phyloP scores from a whole-genome alignment of 2,888 invertebrate species.

The Epirrhoe tristata region DNA sequence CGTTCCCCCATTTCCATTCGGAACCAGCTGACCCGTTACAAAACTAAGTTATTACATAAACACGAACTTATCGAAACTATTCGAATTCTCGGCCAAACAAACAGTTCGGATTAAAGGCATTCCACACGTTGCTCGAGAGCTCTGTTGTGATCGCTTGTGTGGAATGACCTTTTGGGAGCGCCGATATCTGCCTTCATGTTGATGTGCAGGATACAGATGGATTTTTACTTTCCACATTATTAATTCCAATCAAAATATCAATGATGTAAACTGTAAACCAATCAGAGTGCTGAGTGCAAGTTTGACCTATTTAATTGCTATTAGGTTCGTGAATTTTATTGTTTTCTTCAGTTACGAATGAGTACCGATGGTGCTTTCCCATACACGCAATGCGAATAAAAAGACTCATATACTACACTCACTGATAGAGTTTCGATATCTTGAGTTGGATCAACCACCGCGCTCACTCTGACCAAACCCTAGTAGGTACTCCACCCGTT shows the following conservation, averaged over 20 bases:
- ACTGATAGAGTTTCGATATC: no score
- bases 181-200: not conserved
- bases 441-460: not conserved
- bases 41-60: constrained; percentile 23
- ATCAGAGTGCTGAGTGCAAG: no score
- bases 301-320: no score
- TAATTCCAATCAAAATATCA: no score
- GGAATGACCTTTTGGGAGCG: constrained; percentile 39
- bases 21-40: not conserved
- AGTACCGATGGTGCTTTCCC: no score
- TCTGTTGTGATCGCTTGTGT: constrained; percentile 36
- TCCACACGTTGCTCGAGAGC: constrained; percentile 17
- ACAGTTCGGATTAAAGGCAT: constrained; percentile 27
- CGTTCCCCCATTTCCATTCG: not conserved
- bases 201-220: not conserved
- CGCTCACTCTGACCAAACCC: constrained; percentile 2
- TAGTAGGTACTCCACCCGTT: not conserved
- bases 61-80: constrained; percentile 19
- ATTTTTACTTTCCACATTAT: no score
- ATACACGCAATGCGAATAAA: no score
- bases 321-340: no score
- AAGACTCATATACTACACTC: no score
- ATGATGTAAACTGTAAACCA: no score
- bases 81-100: constrained; percentile 21
- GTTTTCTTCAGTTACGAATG: no score